A percentile compares a stretch with the other conserved stretches of the same genome.
phyloP scores from a whole-genome alignment of 1,140 invertebrate genomes.

The Microplitis mediator region DNA sequence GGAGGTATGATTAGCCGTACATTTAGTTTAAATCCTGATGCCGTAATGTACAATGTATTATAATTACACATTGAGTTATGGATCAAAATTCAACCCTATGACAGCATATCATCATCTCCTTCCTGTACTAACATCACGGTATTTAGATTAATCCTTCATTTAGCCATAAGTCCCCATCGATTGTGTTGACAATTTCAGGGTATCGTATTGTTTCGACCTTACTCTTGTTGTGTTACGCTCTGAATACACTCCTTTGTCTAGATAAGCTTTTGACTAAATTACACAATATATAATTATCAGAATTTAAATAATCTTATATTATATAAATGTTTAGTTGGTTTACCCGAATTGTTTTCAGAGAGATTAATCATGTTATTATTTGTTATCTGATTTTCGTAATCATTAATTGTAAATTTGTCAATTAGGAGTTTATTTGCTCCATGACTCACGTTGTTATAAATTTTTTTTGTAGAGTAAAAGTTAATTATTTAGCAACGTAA shows the following conservation, averaged over 20 bases:
- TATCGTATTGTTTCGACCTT: background rate
- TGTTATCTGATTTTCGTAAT: too few species aligned
- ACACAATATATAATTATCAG: background rate
- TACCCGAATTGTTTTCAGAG: too few species aligned
- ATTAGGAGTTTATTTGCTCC: too few species aligned
- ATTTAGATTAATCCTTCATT: conserved; percentile 8
- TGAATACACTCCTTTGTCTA: background rate
- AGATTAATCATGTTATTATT: too few species aligned
- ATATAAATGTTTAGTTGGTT: too few species aligned
- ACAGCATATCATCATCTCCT: background rate
- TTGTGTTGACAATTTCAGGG: background rate
- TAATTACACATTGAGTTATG: conserved; percentile 1
- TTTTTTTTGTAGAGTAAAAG: too few species aligned
- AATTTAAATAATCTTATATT: background rate
- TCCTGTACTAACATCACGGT: background rate
- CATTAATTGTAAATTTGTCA: too few species aligned
- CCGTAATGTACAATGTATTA: background rate
- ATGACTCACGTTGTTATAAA: too few species aligned
- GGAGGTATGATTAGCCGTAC: background rate
- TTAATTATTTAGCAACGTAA: too few species aligned
- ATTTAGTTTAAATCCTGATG: background rate
- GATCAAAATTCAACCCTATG: conserved; percentile 10
- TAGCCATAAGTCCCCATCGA: background rate
- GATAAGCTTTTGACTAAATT: background rate
- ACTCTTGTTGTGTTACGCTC: background rate